Evolutionary conservation across 2,888 invertebrate genomes (phyloP), one percentile per base, ranked within the genome.

Genomic region (Chrysomela aeneicollis): DNA sequence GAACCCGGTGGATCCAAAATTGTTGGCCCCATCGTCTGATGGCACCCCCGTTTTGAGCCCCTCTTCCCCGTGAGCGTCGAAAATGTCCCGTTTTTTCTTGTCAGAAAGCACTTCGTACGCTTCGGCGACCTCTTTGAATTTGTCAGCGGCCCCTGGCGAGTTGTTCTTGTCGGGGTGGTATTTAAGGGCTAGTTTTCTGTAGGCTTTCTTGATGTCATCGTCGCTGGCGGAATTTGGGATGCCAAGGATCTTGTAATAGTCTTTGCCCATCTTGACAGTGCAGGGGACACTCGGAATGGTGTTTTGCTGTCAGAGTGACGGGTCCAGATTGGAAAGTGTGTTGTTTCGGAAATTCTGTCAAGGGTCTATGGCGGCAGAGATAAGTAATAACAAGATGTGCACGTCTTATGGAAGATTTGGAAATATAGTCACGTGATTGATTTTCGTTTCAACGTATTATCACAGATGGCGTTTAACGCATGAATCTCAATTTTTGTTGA

Each of bases 151-250:
- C 30, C 92, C 93, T 0, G 94, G 84, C 0, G 92, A 87, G 84
- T 97, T 97, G 83, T 98, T 98, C 83, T 98, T 98, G 82, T 98
- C 98, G 9, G 98, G 98, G 84, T 98, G 98, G 81, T 93, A 98
- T 82, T 96, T 95, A 35, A 98, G 84, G 0, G 98, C 98, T 81
- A 98, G 86, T 83, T 97, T 94, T 64, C 96, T 87, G 80, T 97
- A 97, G 0, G 96, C 95, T 80, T 96, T 97, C 82, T 97, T 97
- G 75, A 98, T 95, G 78, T 98, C 97, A 78, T 97, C 97, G 73
- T 97, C 97, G 12, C 88, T 87, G 18, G 97, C 95, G 72, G 87
- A 89, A 83, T 91, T 93, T 60, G 86, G 76, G 66, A 98, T 87
- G 70, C 95, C 97, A 66, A 98, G 86, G 78, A 92, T 94, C 84